phyloP scores from a whole-genome alignment of 2,888 invertebrate species.

The Aleiodes testaceus region DNA sequence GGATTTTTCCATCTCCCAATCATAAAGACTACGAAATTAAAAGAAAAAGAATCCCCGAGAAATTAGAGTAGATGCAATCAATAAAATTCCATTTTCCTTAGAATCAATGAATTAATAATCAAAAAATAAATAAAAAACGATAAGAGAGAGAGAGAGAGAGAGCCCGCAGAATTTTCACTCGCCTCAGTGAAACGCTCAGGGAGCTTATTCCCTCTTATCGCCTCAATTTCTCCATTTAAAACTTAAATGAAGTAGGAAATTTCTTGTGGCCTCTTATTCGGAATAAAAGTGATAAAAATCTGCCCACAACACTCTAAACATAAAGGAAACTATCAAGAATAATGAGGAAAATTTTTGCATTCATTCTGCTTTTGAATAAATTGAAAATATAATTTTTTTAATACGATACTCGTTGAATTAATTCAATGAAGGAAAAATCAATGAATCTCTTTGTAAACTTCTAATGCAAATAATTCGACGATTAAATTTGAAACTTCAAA shows the following conservation, averaged over 20 bases:
- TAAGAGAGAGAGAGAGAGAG: too few relatives aligned
- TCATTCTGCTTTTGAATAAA: too few relatives aligned
- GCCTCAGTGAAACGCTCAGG: conserved; percentile 6
- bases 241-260: conserved; percentile 34
- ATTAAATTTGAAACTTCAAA: conserved; percentile 5
- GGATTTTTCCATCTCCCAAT: conserved; percentile 18
- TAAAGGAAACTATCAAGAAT: neutral
- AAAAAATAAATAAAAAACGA: neutral
- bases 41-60: neutral
- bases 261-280: neutral
- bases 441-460: neutral
- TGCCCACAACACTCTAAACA: neutral
- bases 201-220: conserved; percentile 10
- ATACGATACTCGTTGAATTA: neutral
- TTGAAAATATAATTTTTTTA: neutral
- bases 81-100: conserved; percentile 9
- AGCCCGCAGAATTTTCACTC: conserved; percentile 24
- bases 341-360: too few relatives aligned
- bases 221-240: conserved; percentile 23
- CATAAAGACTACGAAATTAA: conserved; percentile 14
- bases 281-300: neutral
- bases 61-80: conserved; percentile 23
- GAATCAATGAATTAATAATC: neutral
- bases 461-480: neutral
- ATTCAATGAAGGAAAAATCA: neutral